Evolutionary conservation across 2,888 invertebrate species (phyloP), one percentile per base, ranked within the genome.

Genomic region (Quadriops clusia): DNA sequence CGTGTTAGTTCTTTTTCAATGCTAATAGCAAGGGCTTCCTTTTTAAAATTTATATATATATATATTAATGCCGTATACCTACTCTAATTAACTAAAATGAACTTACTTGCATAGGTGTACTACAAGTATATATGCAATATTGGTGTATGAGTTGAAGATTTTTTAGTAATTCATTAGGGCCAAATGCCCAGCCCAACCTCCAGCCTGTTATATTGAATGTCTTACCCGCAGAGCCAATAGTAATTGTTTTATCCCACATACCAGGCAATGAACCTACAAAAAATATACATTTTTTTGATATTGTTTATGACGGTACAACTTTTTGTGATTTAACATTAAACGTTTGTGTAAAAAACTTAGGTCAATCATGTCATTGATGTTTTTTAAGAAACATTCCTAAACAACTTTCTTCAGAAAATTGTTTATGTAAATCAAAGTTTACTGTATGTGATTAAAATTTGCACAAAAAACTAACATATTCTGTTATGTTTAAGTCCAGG

Each of bases 191-290:
- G 30, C 97, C 97, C 4, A 77, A 73, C 68, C 84, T 93, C 93
- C 91, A 93, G 3, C 97, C 97, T 1, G 97, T 98, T n/a, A 90
- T 87, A 30, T 90, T 90, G 65, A 97, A 95, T 1, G 93, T 90
- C 70, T 97, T 97, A 1, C 97, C 97, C 1, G 93, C 95, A 13
- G 94, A 94, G 0, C 97, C 93, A 39, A 98, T 77, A 0, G 95
- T 94, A 17, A 98, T 76, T 0, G 95, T 97, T 13, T 95, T 72
- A 39, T 97, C 91, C 83, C 90, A 97, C 97, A 97, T 98, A 8
- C 67, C 91, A 0, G 95, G 94, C 4, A 98, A 58, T 0, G 87
- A 80, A 1, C 87, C 90, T 80, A 52, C 28, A 44, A 43, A 39
- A 32, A n/a, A n/a, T n/a, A n/a, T n/a, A n/a, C n/a, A n/a, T n/a